Evolutionary conservation across 2,888 invertebrate species (phyloP).

Genomic region (Tenthredo amoena): DNA sequence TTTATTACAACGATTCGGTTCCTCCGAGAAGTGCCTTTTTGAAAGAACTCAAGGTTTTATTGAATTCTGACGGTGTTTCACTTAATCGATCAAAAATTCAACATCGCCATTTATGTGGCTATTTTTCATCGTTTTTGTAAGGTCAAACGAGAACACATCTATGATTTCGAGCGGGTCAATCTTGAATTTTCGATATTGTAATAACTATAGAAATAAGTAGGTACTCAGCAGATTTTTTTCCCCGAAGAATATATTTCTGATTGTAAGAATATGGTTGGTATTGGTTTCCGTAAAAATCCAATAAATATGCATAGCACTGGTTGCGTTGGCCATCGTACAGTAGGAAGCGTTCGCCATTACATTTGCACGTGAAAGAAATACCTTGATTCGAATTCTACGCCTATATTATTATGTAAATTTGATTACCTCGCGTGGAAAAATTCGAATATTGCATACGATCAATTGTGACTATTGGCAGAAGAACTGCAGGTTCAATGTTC

Average conservation of each 20-base stretch:
- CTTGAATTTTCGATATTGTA: not conserved
- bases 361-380: constrained; percentile 47
- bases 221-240: not conserved
- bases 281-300: not conserved
- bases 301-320: constrained; percentile 13
- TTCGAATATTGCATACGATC: constrained; percentile 24
- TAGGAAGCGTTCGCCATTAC: constrained; percentile 7
- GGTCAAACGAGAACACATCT: not conserved
- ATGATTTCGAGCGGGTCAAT: not conserved
- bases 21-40: not conserved
- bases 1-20: not conserved
- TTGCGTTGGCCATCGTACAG: not conserved
- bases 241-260: not conserved
- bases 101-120: not conserved
- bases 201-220: not conserved
- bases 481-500: not conserved
- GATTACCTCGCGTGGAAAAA: constrained; percentile 32
- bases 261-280: not conserved
- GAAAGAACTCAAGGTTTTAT: not conserved
- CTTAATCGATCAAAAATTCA: not conserved
- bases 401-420: constrained; percentile 41
- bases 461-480: constrained; percentile 12
- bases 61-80: not conserved
- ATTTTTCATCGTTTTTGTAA: not conserved
- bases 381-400: constrained; percentile 4